phyloP scores from a whole-genome alignment of 2,797 vertebrate species.

The Lemur catta region DNA sequence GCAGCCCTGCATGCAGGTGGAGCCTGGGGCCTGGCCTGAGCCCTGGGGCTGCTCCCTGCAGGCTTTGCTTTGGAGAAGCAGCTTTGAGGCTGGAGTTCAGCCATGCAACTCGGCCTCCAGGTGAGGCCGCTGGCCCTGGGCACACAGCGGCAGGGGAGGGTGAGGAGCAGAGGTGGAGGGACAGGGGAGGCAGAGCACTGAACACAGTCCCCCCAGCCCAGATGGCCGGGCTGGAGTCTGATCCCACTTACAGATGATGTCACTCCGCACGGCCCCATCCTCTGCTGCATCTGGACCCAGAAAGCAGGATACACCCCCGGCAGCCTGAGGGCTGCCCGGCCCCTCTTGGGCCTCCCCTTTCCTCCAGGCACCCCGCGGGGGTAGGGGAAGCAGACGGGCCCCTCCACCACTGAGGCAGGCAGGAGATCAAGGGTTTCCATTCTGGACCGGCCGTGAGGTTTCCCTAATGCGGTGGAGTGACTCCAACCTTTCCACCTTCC shows the following conservation, averaged over 20 bases:
- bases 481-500: not conserved
- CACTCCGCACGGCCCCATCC: not conserved
- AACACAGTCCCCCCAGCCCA: not conserved
- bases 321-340: not conserved
- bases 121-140: not conserved
- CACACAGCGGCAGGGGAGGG: not conserved
- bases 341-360: not conserved
- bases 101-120: not conserved
- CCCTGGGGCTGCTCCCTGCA: not conserved
- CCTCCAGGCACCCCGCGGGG: not conserved
- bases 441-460: not conserved
- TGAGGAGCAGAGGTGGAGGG: not conserved
- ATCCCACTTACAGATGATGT: constrained; percentile 1
- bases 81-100: not conserved
- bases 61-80: not conserved
- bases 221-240: not conserved
- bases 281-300: not conserved
- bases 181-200: not conserved
- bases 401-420: not conserved
- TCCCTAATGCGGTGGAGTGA: not conserved
- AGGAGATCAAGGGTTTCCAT: not conserved
- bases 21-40: not conserved
- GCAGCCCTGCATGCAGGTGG: not conserved
- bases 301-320: not conserved
- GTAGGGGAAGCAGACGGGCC: not conserved